These are phyloP conservation scores for Athripsodes cinereus DNA, from an alignment of 2,888 invertebrate genomes.

Conservation along the genomic window DNA sequence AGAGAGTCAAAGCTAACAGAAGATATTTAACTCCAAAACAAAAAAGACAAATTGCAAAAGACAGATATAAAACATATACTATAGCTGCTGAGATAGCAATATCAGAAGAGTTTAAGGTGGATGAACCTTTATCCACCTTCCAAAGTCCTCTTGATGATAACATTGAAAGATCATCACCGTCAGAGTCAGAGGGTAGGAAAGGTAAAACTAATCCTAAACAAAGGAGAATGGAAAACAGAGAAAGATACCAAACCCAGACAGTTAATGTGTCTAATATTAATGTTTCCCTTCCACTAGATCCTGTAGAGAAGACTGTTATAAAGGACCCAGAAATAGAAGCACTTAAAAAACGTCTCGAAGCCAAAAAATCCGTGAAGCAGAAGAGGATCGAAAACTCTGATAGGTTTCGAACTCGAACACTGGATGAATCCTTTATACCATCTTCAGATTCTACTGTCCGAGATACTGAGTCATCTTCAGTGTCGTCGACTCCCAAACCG, in stretches of 20 bases:
- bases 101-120: slow-evolving; percentile 13
- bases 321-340: slow-evolving; percentile 34
- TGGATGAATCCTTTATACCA: slow-evolving; percentile 51
- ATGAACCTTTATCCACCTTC: background rate
- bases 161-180: slow-evolving; percentile 27
- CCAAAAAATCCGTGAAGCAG: slow-evolving; percentile 50
- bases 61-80: slow-evolving; percentile 78
- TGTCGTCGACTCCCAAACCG: slow-evolving; percentile 34
- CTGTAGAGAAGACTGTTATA: slow-evolving; percentile 13
- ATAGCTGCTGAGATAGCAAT: slow-evolving; percentile 55
- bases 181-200: slow-evolving; percentile 29
- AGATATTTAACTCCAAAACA: slow-evolving; percentile 67
- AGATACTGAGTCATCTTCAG: slow-evolving; percentile 40
- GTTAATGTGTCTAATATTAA: slow-evolving; percentile 36
- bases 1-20: slow-evolving; percentile 48
- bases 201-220: slow-evolving; percentile 54
- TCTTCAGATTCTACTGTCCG: slow-evolving; percentile 49
- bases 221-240: slow-evolving; percentile 58
- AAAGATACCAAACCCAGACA: slow-evolving; percentile 65
- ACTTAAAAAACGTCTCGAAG: slow-evolving; percentile 40
- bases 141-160: background rate
- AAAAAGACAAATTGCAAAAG: slow-evolving; percentile 65
- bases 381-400: slow-evolving; percentile 62
- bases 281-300: slow-evolving; percentile 33
- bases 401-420: slow-evolving; percentile 66